Evolutionary conservation across 2,888 invertebrate species (phyloP), one percentile per base, ranked within the genome.

Genomic region (Euplagia quadripunctaria): DNA sequence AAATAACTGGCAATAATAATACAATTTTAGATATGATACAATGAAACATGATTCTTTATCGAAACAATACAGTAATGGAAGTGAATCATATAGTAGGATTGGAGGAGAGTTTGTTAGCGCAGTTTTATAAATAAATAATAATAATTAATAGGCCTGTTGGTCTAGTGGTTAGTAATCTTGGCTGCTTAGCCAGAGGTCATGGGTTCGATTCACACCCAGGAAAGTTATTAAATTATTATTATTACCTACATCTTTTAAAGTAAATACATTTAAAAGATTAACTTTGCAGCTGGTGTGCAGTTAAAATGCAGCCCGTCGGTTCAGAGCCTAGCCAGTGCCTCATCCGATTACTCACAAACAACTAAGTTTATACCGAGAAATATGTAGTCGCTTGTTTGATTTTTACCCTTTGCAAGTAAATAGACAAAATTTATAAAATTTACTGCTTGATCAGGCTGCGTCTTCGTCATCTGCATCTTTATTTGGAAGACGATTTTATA

Each of bases 1-100:
- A 52, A 58, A 58, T 20, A 66, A 68, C 41, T 42, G 55, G n/a
- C 12, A n/a, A 14, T 17, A 43, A 64, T n/a, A 52, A 11, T 63
- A 55, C 61, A 66, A 51, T 52, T 73, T 63, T 20, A 43, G 64
- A 63, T 64, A 51, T 70, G 65, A 55, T 46, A 70, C 46, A 49
- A 20, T 16, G 52, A 61, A 51, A 63, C 73, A 69, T 73, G 76
- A 66, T 76, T 73, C 68, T 46, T 17, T 64, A 31, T 55, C 49
- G 20, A 73, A 76, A 73, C 73, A 76, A 76, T 76, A 64, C 42
- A 31, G 14, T 61, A 67, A 69, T 71, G 73, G 76, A 73, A 69
- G 66, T 61, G 73, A 73, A 64, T 73, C 69, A 73, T 70, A n/a
- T n/a, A 20, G 20, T 20, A 20, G 4, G 58, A 11, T 58, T 58